Conservation (phyloP, 2,888 invertebrate species). For the Hyalella azteca region DNA sequence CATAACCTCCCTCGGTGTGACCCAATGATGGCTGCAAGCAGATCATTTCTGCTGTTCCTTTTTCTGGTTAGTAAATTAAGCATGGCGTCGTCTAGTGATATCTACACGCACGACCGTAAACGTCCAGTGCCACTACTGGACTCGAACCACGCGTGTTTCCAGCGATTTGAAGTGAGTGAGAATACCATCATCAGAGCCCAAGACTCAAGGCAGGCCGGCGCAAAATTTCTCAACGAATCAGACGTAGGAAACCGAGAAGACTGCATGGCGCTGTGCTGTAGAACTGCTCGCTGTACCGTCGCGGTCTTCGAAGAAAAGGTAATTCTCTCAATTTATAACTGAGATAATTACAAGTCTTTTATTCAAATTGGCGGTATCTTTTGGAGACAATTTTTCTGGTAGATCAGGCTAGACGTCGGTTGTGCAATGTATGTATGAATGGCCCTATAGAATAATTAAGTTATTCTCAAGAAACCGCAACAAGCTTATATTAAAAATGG, state of each 20-base stretch:
- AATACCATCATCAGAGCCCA: slow-evolving; percentile 90
- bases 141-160: slow-evolving; percentile 67
- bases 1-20: background rate
- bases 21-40: background rate
- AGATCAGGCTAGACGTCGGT: no score
- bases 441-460: no score
- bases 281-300: slow-evolving; percentile 84
- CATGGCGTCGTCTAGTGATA: background rate
- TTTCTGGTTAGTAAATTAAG: background rate
- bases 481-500: no score
- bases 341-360: no score
- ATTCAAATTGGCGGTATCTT: no score
- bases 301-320: slow-evolving; percentile 93
- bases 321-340: no score
- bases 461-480: no score
- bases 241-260: slow-evolving; percentile 78
- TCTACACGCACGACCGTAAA: slow-evolving; percentile 54
- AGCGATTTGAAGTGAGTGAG: slow-evolving; percentile 82
- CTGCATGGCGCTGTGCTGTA: slow-evolving; percentile 85
- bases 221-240: slow-evolving; percentile 83
- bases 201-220: slow-evolving; percentile 86
- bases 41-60: background rate
- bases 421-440: no score
- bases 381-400: no score
- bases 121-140: slow-evolving; percentile 45